Conservation (phyloP, 1,140 invertebrate species). For the Hyles euphorbiae region DNA sequence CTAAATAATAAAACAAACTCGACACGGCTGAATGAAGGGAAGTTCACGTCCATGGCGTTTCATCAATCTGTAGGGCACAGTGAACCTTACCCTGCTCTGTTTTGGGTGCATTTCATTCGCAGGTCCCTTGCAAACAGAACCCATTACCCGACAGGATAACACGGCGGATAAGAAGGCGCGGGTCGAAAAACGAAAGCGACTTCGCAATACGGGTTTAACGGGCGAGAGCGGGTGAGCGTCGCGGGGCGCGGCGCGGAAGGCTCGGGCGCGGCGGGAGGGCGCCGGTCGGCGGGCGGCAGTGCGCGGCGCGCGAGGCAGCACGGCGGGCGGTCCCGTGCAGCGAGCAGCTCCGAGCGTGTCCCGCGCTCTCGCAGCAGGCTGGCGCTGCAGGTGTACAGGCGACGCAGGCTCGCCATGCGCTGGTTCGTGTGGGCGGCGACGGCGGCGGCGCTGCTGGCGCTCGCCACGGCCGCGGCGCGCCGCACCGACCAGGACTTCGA, state of each 20-base stretch:
- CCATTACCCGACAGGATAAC: not conserved
- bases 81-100: not conserved
- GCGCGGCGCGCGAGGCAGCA: not conserved
- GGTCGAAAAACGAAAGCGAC: not conserved
- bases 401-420: conserved; percentile 14
- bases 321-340: not conserved
- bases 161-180: not conserved
- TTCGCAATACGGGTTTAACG: not conserved
- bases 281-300: not conserved
- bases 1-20: too few species aligned
- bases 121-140: too few species aligned
- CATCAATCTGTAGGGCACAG: too few species aligned
- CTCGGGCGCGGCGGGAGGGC: not conserved
- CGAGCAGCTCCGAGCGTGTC: conserved; percentile 1
- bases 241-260: not conserved
- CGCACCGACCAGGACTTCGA: conserved; percentile 61
- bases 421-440: conserved; percentile 20
- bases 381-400: conserved; percentile 13
- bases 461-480: conserved; percentile 29
- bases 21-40: too few species aligned
- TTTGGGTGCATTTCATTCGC: too few species aligned
- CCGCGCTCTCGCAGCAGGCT: not conserved
- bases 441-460: conserved; percentile 26
- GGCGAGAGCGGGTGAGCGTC: not conserved
- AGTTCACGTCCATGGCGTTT: too few species aligned